These are phyloP conservation scores for Platysternon megacephalum DNA, from an alignment of 2,113 vertebrate species.

Conservation along the genomic window DNA sequence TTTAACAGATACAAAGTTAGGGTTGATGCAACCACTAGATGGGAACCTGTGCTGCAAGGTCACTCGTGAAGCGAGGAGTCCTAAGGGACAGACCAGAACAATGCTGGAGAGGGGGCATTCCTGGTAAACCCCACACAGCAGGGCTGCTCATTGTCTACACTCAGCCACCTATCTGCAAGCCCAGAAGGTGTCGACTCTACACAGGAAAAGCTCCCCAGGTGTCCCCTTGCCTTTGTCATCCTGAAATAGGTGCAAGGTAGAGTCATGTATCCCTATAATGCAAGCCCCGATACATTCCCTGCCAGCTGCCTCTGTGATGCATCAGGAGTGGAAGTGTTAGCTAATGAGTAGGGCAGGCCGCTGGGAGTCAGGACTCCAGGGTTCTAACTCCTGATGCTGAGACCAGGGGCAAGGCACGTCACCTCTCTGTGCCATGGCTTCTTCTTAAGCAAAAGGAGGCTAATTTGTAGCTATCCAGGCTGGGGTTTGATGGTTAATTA, in stretches of 20 bases:
- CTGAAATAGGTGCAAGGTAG: rapidly evolving
- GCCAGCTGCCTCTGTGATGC: neutral
- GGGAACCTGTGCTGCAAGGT: constrained; percentile 61
- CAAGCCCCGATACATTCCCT: neutral
- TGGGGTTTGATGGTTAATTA: neutral
- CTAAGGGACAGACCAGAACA: neutral
- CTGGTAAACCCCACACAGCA: neutral
- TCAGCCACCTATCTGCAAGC: rapidly evolving
- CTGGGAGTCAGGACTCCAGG: neutral
- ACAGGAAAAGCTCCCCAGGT: neutral
- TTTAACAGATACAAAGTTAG: constrained; percentile 81
- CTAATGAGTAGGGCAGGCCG: neutral
- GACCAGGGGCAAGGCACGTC: neutral
- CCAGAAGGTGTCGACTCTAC: rapidly evolving
- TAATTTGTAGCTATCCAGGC: neutral
- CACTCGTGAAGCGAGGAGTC: constrained; percentile 52
- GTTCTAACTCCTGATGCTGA: rapidly evolving
- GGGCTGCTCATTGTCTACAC: neutral
- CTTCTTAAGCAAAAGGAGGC: neutral
- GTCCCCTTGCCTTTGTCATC: rapidly evolving
- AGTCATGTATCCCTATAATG: neutral
- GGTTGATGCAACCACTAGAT: constrained; percentile 74
- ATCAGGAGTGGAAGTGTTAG: neutral
- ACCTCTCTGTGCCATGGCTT: neutral
- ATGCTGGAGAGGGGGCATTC: neutral